These are phyloP conservation scores for Clarias magur DNA, from an alignment of 2,113 vertebrate species.

Conservation along the genomic window DNA sequence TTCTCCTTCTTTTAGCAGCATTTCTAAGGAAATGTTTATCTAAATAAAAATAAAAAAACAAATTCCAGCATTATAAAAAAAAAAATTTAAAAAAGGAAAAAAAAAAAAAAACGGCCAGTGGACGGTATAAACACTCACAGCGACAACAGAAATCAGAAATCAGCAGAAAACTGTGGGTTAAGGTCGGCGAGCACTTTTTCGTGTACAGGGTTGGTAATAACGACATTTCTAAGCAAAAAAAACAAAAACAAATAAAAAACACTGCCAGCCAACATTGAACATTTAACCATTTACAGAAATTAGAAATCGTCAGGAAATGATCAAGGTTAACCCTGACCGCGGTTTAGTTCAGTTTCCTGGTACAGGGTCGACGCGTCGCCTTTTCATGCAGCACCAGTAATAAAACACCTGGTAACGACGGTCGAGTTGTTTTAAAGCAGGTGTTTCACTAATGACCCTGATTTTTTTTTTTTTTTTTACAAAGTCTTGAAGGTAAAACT, in stretches of 20 bases:
- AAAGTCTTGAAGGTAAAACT: background rate
- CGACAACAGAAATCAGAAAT: too few species aligned
- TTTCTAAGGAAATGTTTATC: background rate
- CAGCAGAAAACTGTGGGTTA: too few species aligned
- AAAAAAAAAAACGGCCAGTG: too few species aligned
- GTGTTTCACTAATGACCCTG: background rate
- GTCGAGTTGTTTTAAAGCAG: background rate
- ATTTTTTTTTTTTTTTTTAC: background rate
- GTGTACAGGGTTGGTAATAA: background rate
- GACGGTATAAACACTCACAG: too few species aligned
- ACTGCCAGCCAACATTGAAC: background rate
- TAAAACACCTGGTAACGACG: background rate
- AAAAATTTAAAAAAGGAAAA: rapidly evolving
- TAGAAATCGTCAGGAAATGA: too few species aligned
- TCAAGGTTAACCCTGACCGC: too few species aligned
- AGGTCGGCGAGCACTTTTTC: too few species aligned
- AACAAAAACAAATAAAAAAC: background rate
- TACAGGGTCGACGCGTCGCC: too few species aligned
- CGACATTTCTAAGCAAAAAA: background rate
- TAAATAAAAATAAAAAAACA: background rate
- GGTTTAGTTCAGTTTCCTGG: too few species aligned
- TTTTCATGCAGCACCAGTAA: background rate
- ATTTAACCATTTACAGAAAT: background rate
- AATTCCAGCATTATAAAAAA: too few species aligned
- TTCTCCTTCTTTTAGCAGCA: background rate